phyloP scores from a whole-genome alignment of 2,888 invertebrate genomes.

The Eilema depressum region DNA sequence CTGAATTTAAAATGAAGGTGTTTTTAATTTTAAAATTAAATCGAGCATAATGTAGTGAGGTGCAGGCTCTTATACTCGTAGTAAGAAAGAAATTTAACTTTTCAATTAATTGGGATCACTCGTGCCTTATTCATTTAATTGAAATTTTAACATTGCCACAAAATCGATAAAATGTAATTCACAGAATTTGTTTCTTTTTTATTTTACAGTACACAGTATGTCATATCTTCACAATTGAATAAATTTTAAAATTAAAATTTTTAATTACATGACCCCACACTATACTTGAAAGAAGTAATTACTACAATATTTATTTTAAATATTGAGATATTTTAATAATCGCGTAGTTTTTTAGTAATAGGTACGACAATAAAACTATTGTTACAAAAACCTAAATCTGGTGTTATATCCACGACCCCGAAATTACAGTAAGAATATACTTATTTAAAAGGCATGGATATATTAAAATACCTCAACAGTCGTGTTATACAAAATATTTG shows the following conservation, averaged over 20 bases:
- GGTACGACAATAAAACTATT: constrained; percentile 21
- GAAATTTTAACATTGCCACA: background rate
- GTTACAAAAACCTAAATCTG: constrained; percentile 21
- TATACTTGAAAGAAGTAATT: constrained; percentile 47
- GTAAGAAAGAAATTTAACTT: background rate
- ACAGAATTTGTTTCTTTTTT: background rate
- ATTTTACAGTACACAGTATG: constrained; percentile 10
- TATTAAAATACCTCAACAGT: constrained; percentile 58
- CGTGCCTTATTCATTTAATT: background rate
- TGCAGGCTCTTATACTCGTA: background rate
- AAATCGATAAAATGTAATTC: background rate
- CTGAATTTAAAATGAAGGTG: background rate
- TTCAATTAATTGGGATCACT: background rate
- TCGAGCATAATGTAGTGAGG: background rate
- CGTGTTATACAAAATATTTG: constrained; percentile 52
- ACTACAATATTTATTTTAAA: constrained; percentile 55
- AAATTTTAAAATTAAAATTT: constrained; percentile 22
- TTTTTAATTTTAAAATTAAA: background rate
- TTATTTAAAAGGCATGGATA: constrained; percentile 15
- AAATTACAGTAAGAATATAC: constrained; percentile 20
- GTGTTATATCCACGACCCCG: constrained; percentile 19
- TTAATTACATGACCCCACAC: constrained; percentile 65
- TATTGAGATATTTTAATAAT: constrained; percentile 63
- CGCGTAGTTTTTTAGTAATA: constrained; percentile 13
- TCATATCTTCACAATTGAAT: background rate